Conservation (phyloP, 2,888 invertebrate genomes). For the Gerris lacustris region DNA sequence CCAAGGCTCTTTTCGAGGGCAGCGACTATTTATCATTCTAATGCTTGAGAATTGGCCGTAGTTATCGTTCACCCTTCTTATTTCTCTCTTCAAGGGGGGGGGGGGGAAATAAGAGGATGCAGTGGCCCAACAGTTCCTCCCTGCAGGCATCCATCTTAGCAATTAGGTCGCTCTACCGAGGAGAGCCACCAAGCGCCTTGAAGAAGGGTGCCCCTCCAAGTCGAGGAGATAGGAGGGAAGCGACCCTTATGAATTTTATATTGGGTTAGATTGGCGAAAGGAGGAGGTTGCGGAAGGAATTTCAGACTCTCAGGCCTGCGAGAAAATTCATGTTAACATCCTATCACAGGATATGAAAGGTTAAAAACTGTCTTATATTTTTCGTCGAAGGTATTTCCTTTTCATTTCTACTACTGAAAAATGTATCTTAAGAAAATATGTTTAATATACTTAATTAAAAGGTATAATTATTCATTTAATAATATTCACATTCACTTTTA, state of each 20-base stretch:
- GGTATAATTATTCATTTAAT: too few species aligned
- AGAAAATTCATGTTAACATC: too few species aligned
- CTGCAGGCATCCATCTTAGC: conserved; percentile 1
- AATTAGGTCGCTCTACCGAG: not conserved
- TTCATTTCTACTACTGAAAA: too few species aligned
- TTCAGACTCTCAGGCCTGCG: too few species aligned
- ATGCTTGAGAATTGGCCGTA: conserved; percentile 1
- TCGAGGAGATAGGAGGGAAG: not conserved
- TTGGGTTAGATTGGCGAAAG: not conserved
- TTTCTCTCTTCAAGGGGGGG: not conserved
- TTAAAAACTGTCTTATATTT: too few species aligned
- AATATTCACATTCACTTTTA: too few species aligned
- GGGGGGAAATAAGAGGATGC: not conserved
- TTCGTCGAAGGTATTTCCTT: too few species aligned
- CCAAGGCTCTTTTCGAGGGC: not conserved
- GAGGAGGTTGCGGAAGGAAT: too few species aligned
- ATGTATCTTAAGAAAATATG: too few species aligned
- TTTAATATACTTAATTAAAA: too few species aligned
- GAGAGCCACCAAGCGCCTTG: not conserved
- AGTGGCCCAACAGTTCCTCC: not conserved
- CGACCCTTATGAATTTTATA: not conserved
- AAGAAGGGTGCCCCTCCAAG: not conserved
- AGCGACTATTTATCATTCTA: not conserved
- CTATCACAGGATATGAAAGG: too few species aligned
- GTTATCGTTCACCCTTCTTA: not conserved